Evolutionary conservation across 2,113 vertebrate genomes (phyloP), one percentile per base, ranked within the genome.

Genomic region (Atrichornis clamosus): DNA sequence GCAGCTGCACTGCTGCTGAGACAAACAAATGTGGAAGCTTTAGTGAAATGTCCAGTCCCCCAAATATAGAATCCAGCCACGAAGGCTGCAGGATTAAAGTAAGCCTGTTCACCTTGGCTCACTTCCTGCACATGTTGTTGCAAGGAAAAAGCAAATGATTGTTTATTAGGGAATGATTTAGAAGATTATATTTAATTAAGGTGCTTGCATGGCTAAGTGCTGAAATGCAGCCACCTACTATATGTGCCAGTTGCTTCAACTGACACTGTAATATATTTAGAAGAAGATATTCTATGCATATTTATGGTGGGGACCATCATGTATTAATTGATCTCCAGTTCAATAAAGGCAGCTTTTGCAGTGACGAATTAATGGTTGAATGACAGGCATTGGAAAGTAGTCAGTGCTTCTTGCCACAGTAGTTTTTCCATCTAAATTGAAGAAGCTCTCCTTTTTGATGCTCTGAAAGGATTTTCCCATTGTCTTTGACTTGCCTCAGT

Each of bases 1-100:
- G 83, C 96, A 92, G 80, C 91, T 94, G 90, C 33, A 13, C 47
- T 88, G 64, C 64, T 90, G 72, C 72, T 63, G 68, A 94, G 77
- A 59, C 19, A 39, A 87, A 53, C 70, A 69, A 86, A 87, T 35
- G n/a, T 21, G 35, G 44, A 63, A 33, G 67, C 91, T 94, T 63
- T 33, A 62, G 80, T 89, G 67, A 95, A 88, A 83, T 67, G 47
- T 47, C 47, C 56, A 72, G 47, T 70, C 13, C 53, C 58, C 69
- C 68, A 88, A 53, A 74, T 81, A 74, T 13, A 88, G 95, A 87
- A 59, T 74, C 30, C 27, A 87, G 27, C 37, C 55, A 35, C 1
- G 11, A 28, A 56, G 19, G 11, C 58, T 88, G 35, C 42, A 37
- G 87, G 74, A 89, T 92, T 96, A 87, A 89, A 90, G 74, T 62